Base-by-base conservation (phyloP, 1,140 invertebrate species). In the Atta colombica region DNA sequence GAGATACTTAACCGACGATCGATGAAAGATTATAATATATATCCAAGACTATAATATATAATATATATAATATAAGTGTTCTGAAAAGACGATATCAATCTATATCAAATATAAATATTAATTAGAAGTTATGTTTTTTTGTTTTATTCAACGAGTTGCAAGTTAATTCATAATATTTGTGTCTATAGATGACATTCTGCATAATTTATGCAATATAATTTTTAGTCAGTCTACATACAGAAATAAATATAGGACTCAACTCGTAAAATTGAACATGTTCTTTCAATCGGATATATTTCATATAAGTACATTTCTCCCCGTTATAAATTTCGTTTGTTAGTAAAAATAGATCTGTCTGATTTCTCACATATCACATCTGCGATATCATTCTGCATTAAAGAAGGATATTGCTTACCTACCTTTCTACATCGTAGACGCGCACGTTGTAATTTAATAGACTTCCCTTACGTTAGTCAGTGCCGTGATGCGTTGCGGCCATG, bases 381-480 rank as follows among this genome's bases (percentile, higher is more conserved):
- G 74, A 88, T 90, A 85, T 88, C 82, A 81, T 28, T 90, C 53
- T 69, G 80, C 39, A 53, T 84, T 87, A 74, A 86, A 85, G 58
- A 81, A 90, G 81, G 88, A 88, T 90, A 90, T 88, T 69, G 80
- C 87, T 90, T 88, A 87, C 78, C 81, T 89, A 90, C 90, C 90
- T 88, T 87, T 86, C 89, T 85, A 85, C 82, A 72, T 91, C 78
- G 78, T 77, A 85, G 5, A 69, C 89, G 86, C 63, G 69, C 84
- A 71, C 61, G 65, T 58, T 90, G 89, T 90, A 88, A 90, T 90
- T 91, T 91, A 90, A 91, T 91, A 91, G 89, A 90, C 66, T 85
- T 66, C 80, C 77, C 89, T 91, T 85, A 78, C 72, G 87, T 91
- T 87, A 88, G 90, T 31, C 89, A 66, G 77, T 63, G 81, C 69